These are phyloP conservation scores for Scrobipalpa atriplicella DNA, from an alignment of 2,888 invertebrate species.

Conservation along the genomic window DNA sequence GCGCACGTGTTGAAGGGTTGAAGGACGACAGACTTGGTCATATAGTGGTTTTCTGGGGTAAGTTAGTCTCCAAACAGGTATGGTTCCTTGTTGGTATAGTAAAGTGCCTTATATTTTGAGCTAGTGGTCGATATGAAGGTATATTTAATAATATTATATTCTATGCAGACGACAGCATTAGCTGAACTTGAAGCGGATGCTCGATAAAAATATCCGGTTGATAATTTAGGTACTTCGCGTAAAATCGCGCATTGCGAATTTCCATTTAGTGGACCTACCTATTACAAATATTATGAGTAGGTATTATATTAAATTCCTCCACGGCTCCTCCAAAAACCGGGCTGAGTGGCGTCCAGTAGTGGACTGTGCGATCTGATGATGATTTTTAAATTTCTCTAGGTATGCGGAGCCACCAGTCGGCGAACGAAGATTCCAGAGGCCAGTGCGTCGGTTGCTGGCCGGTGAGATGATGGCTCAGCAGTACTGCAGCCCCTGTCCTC, in stretches of 20 bases:
- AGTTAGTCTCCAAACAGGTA: no score
- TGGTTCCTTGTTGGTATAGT: neutral
- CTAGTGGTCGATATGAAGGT: no score
- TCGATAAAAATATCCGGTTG: conserved; percentile 11
- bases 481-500: conserved; percentile 67
- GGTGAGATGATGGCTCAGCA: conserved; percentile 64
- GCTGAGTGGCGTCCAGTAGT: no score
- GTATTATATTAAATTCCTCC: no score
- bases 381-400: conserved; percentile 47
- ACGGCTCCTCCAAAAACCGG: no score
- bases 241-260: neutral
- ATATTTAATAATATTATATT: no score
- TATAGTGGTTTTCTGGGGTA: conserved; percentile 79
- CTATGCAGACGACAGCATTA: no score
- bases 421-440: conserved; percentile 67
- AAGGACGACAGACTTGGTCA: conserved; percentile 83
- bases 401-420: conserved; percentile 78
- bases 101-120: neutral
- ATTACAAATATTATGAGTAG: no score
- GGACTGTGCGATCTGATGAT: no score
- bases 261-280: no score
- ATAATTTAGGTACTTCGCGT: neutral
- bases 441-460: conserved; percentile 64
- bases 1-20: conserved; percentile 85
- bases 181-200: neutral